phyloP scores from a whole-genome alignment of 1,140 invertebrate species.

The Centruroides vittatus region DNA sequence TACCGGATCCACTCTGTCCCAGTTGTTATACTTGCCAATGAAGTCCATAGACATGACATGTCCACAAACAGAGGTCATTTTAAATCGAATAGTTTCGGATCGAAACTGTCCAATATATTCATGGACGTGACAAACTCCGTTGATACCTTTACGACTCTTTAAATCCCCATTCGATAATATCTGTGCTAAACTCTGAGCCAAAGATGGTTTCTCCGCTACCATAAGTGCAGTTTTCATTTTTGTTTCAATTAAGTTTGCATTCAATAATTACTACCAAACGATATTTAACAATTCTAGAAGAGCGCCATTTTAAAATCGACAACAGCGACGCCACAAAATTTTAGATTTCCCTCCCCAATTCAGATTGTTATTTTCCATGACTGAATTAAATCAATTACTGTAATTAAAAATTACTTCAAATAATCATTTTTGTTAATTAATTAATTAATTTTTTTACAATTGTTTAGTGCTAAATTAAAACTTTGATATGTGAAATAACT shows the following conservation, averaged over 20 bases:
- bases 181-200: constrained; percentile 85
- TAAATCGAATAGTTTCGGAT: constrained; percentile 53
- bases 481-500: too few relatives aligned
- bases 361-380: too few relatives aligned
- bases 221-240: constrained; percentile 84
- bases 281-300: too few relatives aligned
- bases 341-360: too few relatives aligned
- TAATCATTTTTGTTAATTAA: too few relatives aligned
- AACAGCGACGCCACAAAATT: too few relatives aligned
- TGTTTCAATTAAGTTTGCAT: not conserved
- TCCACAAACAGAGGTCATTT: constrained; percentile 97
- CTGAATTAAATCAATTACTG: too few relatives aligned
- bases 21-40: constrained; percentile 89
- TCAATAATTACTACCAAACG: too few relatives aligned
- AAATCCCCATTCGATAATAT: constrained; percentile 82
- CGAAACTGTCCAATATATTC: constrained; percentile 79
- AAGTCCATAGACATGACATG: constrained; percentile 97
- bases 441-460: too few relatives aligned
- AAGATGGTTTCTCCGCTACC: constrained; percentile 98
- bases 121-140: constrained; percentile 80
- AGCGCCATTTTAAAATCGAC: too few relatives aligned
- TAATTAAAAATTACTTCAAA: too few relatives aligned
- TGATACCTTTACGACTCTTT: constrained; percentile 76
- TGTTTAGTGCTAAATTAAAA: too few relatives aligned
- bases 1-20: constrained; percentile 95